phyloP scores from a whole-genome alignment of 2,888 invertebrate species.

The Syrista parreyssii region DNA sequence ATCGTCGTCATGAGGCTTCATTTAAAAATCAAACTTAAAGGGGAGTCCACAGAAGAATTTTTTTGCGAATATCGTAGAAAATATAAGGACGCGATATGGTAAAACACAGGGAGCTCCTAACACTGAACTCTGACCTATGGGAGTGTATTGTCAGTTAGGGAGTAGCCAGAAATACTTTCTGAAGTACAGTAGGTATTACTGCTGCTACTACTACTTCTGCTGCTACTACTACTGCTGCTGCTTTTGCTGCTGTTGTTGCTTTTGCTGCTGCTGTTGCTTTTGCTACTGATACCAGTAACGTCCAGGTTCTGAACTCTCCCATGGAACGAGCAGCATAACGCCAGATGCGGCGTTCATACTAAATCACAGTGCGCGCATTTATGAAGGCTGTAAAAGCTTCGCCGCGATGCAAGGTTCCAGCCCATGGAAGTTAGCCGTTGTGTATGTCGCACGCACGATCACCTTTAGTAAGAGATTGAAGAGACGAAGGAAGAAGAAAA shows the following conservation, averaged over 20 bases:
- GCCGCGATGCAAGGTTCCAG: neutral
- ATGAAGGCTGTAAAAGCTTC: conserved; percentile 41
- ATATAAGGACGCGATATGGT: conserved; percentile 36
- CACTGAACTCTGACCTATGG: conserved; percentile 45
- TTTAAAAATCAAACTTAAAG: too few species aligned
- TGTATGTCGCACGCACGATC: too few species aligned
- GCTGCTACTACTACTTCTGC: too few species aligned
- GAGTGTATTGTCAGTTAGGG: conserved; percentile 35
- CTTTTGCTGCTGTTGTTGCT: too few species aligned
- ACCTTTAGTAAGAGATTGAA: too few species aligned
- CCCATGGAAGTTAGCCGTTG: too few species aligned
- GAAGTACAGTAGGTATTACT: neutral
- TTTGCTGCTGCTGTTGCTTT: neutral
- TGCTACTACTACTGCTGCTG: too few species aligned
- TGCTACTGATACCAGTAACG: neutral
- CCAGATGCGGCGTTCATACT: conserved; percentile 43
- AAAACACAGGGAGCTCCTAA: conserved; percentile 34
- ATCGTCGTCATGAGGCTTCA: too few species aligned
- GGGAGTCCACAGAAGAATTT: too few species aligned
- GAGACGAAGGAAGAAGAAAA: too few species aligned
- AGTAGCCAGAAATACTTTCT: conserved; percentile 3
- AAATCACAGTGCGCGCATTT: conserved; percentile 44
- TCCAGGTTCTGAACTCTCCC: neutral
- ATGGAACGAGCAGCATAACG: conserved; percentile 25
- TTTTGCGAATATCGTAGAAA: neutral